Evolutionary conservation across 2,888 invertebrate genomes (phyloP).

Genomic region (Athetis lepigone): DNA sequence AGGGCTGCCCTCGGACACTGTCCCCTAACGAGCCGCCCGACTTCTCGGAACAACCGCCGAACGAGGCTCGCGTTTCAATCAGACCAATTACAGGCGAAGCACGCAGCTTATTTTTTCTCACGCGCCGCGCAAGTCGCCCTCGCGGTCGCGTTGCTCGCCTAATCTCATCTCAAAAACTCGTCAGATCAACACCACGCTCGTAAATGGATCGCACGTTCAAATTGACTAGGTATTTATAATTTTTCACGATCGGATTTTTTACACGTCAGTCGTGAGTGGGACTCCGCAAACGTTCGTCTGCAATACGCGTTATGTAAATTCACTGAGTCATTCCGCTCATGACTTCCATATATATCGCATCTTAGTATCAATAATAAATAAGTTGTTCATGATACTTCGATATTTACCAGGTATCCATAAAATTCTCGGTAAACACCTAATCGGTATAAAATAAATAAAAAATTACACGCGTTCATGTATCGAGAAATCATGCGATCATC

Average conservation of each 20-base stretch:
- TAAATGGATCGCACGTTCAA: conserved; percentile 71
- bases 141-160: conserved; percentile 58
- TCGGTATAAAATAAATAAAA: conserved; percentile 4
- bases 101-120: conserved; percentile 85
- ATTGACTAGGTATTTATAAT: conserved; percentile 68
- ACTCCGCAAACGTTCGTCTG: conserved; percentile 47
- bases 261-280: conserved; percentile 55
- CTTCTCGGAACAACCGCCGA: conserved; percentile 84
- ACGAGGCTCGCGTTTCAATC: conserved; percentile 88
- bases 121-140: conserved; percentile 61
- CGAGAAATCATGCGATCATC: neutral
- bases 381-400: conserved; percentile 20
- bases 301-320: conserved; percentile 60
- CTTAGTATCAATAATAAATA: conserved; percentile 33
- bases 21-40: conserved; percentile 83
- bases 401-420: conserved; percentile 14
- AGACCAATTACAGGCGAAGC: conserved; percentile 87
- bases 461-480: conserved; percentile 9
- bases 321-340: conserved; percentile 50
- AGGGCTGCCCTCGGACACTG: conserved; percentile 78
- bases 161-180: conserved; percentile 65
- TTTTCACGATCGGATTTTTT: conserved; percentile 70
- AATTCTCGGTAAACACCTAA: conserved; percentile 31
- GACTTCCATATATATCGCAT: conserved; percentile 41
- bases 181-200: conserved; percentile 52